Conservation (phyloP, 1,140 invertebrate species). For the Rhysida immarginata region DNA sequence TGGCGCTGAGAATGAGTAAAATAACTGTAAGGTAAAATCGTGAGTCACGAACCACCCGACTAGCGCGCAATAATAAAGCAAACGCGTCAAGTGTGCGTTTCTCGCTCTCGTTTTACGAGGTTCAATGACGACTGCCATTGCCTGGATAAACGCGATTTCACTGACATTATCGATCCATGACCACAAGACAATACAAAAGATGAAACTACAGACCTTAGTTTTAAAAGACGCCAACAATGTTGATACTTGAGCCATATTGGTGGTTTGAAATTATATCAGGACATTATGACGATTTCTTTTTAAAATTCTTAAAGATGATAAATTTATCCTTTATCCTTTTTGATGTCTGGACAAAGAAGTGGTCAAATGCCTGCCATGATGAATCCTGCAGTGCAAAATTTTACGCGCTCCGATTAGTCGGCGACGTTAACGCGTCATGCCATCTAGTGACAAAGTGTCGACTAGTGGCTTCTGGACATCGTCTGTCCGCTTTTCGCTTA, state of each 20-base stretch:
- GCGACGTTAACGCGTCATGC: background rate
- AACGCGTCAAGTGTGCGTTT: too few species aligned
- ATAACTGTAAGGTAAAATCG: too few species aligned
- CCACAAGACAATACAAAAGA: background rate
- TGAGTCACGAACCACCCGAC: too few species aligned
- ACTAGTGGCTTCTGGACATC: constrained; percentile 4
- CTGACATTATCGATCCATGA: constrained; percentile 11
- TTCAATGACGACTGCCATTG: background rate
- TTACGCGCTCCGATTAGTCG: background rate
- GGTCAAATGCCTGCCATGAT: constrained; percentile 7
- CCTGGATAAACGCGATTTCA: background rate
- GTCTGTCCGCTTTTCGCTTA: too few species aligned
- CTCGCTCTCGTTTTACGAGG: too few species aligned
- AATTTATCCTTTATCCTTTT: background rate
- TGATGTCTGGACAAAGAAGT: constrained; percentile 8
- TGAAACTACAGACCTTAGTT: background rate
- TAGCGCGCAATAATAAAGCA: too few species aligned
- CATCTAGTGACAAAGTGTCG: too few species aligned
- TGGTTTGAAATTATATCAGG: background rate
- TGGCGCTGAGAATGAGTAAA: too few species aligned
- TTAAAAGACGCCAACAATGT: background rate
- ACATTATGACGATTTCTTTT: background rate
- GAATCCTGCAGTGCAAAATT: background rate
- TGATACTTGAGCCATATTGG: constrained; percentile 2
- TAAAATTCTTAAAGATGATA: background rate